phyloP scores from a whole-genome alignment of 2,888 invertebrate species.

The Dorcus parallelipipedus region DNA sequence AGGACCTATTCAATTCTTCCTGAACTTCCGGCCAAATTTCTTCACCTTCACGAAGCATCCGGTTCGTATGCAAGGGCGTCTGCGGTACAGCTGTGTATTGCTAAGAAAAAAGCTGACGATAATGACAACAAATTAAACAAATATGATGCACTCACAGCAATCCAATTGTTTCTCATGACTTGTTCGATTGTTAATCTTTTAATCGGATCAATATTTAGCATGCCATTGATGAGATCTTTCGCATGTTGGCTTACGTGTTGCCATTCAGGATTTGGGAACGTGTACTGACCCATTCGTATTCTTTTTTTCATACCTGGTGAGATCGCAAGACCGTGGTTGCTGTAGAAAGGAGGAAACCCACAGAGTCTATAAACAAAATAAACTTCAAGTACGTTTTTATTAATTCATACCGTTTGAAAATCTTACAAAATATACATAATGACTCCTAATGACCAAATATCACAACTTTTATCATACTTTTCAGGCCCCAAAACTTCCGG shows the following conservation, averaged over 20 bases:
- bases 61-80: conserved; percentile 89
- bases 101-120: conserved; percentile 32
- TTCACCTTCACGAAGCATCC: conserved; percentile 84
- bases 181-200: conserved; percentile 86
- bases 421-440: conserved; percentile 97
- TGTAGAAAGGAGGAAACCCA: conserved; percentile 99
- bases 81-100: conserved; percentile 84
- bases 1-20: conserved; percentile 97
- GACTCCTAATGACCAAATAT: conserved; percentile 98
- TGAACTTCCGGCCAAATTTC: conserved; percentile 97
- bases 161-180: conserved; percentile 86
- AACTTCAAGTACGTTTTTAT: not conserved
- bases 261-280: conserved; percentile 96
- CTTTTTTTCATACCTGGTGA: conserved; percentile 99
- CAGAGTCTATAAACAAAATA: conserved; percentile 61
- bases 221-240: conserved; percentile 90
- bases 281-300: conserved; percentile 93
- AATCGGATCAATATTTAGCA: conserved; percentile 92
- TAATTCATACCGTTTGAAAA: conserved; percentile 3
- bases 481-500: conserved; percentile 89
- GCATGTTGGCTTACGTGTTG: conserved; percentile 90
- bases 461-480: conserved; percentile 98
- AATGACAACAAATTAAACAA: conserved; percentile 47
- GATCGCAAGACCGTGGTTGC: conserved; percentile 94
- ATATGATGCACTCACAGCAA: conserved; percentile 64